These are phyloP conservation scores for Cebus imitator DNA, from an alignment of 2,113 vertebrate species.

Conservation along the genomic window DNA sequence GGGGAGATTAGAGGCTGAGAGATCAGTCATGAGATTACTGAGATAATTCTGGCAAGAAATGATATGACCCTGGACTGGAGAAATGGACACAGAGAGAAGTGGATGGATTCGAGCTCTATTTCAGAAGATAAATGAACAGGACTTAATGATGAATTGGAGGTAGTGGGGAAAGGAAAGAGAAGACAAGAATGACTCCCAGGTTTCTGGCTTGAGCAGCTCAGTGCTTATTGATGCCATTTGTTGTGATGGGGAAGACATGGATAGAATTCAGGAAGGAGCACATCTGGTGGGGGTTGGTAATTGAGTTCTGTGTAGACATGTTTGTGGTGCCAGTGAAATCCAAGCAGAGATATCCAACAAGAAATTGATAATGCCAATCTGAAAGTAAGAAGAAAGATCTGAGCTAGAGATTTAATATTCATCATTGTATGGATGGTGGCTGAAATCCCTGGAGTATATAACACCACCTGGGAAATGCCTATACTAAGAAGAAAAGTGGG, in stretches of 20 bases:
- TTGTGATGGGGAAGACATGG: background rate
- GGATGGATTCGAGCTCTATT: background rate
- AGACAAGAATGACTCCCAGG: background rate
- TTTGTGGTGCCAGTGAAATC: background rate
- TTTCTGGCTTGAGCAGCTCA: conserved; percentile 4
- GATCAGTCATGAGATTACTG: background rate
- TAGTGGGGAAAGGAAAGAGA: background rate
- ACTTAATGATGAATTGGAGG: background rate
- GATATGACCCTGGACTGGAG: background rate
- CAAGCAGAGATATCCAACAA: background rate
- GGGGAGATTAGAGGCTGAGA: background rate
- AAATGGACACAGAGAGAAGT: background rate
- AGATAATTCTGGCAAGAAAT: background rate
- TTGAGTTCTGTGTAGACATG: background rate
- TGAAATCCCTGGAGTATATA: background rate
- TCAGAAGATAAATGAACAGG: background rate
- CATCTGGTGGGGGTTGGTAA: background rate
- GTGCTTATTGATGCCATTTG: background rate
- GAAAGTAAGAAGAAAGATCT: conserved; percentile 2
- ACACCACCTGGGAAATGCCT: background rate
- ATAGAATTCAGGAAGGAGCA: background rate
- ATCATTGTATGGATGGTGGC: background rate
- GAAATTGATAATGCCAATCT: background rate
- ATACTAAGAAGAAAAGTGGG: background rate
- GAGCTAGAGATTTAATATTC: background rate